These are phyloP conservation scores for Otocyon megalotis DNA, from an alignment of 2,113 vertebrate species.

Conservation along the genomic window DNA sequence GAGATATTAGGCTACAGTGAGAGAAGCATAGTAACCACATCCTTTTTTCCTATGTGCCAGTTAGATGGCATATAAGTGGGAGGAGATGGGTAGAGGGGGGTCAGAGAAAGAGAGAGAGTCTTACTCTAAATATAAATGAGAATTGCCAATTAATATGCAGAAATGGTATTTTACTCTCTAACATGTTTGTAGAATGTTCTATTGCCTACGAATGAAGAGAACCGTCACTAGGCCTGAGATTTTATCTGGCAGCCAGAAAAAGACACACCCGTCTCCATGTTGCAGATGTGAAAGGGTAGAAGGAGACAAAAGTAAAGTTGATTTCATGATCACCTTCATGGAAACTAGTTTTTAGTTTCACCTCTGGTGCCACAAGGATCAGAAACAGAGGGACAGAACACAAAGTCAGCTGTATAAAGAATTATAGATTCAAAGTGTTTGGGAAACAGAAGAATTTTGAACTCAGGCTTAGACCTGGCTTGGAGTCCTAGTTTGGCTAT, in stretches of 20 bases:
- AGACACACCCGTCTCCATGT: not conserved
- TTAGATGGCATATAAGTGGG: not conserved
- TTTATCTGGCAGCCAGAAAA: not conserved
- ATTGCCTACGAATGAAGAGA: not conserved
- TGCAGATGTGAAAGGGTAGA: not conserved
- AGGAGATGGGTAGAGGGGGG: not conserved
- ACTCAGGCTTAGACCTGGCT: not conserved
- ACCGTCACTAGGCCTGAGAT: not conserved
- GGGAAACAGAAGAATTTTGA: not conserved
- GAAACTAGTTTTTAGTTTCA: not conserved
- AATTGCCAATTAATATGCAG: not conserved
- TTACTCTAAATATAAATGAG: slow-evolving; percentile 14
- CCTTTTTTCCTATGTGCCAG: not conserved
- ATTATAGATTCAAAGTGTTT: not conserved
- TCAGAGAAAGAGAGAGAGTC: not conserved
- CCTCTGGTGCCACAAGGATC: not conserved
- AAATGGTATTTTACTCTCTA: not conserved
- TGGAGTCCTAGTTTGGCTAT: not conserved
- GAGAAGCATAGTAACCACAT: not conserved
- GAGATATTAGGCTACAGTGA: not conserved
- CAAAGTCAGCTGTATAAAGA: not conserved
- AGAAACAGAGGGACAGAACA: not conserved
- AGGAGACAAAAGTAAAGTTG: not conserved
- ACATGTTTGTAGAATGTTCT: not conserved
- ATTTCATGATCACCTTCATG: not conserved